Evolutionary conservation across 1,140 invertebrate genomes (phyloP).

Genomic region (Heliothis subflexa): DNA sequence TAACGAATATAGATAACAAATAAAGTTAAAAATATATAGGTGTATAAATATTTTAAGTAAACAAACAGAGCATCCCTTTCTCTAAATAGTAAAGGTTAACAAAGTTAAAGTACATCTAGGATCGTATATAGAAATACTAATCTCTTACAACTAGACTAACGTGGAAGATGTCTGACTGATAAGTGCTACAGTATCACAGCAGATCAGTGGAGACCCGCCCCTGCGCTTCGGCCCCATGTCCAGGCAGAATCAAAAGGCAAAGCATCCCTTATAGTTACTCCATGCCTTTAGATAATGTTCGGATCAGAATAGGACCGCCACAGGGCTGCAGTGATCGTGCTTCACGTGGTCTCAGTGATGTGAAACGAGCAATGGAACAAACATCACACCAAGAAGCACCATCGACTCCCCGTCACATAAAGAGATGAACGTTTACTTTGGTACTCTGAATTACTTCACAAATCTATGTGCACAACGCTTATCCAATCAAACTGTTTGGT

Average conservation of each 20-base stretch:
- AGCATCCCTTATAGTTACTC: conserved; percentile 6
- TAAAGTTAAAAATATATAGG: conserved; percentile 74
- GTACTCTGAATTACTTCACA: conserved; percentile 26
- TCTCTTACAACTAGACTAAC: conserved; percentile 81
- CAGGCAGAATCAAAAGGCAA: conserved; percentile 50
- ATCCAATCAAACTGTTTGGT: neutral
- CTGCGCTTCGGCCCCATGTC: conserved; percentile 53
- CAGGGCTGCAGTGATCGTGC: conserved; percentile 53
- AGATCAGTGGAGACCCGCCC: conserved; percentile 72
- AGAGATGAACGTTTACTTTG: conserved; percentile 31
- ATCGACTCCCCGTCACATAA: conserved; percentile 45
- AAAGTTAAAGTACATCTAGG: conserved; percentile 75
- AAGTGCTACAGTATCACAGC: conserved; percentile 83
- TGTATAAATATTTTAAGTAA: conserved; percentile 76
- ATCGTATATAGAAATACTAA: conserved; percentile 79
- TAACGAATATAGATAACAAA: conserved; percentile 79
- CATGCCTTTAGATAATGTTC: conserved; percentile 43
- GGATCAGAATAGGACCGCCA: conserved; percentile 49
- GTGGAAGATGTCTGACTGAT: conserved; percentile 79
- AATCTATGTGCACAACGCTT: conserved; percentile 16
- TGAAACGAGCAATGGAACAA: conserved; percentile 47
- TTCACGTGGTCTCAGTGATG: conserved; percentile 46
- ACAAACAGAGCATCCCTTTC: conserved; percentile 73
- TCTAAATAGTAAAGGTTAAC: conserved; percentile 80
- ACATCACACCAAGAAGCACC: conserved; percentile 47